A percentile compares a stretch with the other conserved stretches of the same genome.
phyloP scores from a whole-genome alignment of 2,888 invertebrate genomes.

The Villa cingulata region DNA sequence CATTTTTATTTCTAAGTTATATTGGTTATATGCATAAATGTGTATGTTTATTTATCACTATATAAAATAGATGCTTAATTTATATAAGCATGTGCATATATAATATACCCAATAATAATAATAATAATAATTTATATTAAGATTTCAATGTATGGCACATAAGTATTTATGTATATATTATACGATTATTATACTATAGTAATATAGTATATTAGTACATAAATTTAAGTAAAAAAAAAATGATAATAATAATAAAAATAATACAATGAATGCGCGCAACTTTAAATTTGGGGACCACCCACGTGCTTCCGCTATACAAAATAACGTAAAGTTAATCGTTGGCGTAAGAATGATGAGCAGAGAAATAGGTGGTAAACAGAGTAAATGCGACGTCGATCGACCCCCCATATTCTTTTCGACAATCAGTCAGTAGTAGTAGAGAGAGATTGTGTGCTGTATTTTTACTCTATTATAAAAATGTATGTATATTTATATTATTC shows the following conservation, averaged over 20 bases:
- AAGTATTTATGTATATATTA: background rate
- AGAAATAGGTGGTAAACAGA: background rate
- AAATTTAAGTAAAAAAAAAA: background rate
- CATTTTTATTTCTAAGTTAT: too few relatives aligned
- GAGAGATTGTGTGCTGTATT: too few relatives aligned
- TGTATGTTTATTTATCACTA: too few relatives aligned
- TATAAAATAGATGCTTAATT: too few relatives aligned
- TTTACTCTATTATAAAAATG: too few relatives aligned
- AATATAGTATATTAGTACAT: background rate
- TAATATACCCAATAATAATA: too few relatives aligned
- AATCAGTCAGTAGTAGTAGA: too few relatives aligned
- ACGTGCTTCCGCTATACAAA: constrained; percentile 20
- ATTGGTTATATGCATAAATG: too few relatives aligned
- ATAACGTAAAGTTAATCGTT: constrained; percentile 15
- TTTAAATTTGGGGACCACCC: constrained; percentile 17
- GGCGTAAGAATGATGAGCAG: constrained; percentile 1
- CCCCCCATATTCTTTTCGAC: background rate
- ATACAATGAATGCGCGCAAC: background rate
- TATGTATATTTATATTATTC: too few relatives aligned
- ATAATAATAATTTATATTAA: background rate
- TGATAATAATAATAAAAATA: too few relatives aligned
- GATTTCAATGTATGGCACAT: too few relatives aligned
- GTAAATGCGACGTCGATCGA: background rate
- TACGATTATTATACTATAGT: background rate
- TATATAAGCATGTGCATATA: too few relatives aligned